phyloP scores from a whole-genome alignment of 2,888 invertebrate species.

The Caenorhabditis imperialis region DNA sequence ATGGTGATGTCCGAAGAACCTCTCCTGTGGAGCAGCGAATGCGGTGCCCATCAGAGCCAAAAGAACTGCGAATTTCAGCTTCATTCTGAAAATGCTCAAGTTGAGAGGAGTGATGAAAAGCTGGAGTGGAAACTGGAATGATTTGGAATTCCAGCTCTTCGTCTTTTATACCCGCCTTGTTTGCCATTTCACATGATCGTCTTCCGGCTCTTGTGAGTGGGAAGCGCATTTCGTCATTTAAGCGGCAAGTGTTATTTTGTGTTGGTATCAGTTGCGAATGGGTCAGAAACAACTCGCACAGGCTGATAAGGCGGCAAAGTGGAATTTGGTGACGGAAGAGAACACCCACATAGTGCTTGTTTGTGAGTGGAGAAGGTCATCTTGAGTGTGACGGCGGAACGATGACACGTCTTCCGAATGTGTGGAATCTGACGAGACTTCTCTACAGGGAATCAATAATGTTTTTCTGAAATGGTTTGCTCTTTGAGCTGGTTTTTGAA shows the following conservation, averaged over 20 bases:
- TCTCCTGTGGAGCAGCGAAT: slow-evolving; percentile 29
- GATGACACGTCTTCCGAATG: neutral
- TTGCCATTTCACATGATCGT: slow-evolving; percentile 32
- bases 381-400: neutral
- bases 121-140: slow-evolving; percentile 2
- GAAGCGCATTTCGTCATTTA: slow-evolving; percentile 25
- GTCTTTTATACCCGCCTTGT: slow-evolving; percentile 20
- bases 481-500: no score
- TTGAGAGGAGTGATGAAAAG: slow-evolving; percentile 1
- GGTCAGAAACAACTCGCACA: neutral
- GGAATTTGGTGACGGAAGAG: slow-evolving; percentile 39
- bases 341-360: slow-evolving; percentile 23
- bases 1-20: slow-evolving; percentile 15
- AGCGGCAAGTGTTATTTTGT: slow-evolving; percentile 19
- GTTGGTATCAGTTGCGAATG: slow-evolving; percentile 13
- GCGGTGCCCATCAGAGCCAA: slow-evolving; percentile 20
- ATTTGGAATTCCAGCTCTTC: slow-evolving; percentile 18
- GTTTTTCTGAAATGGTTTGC: no score
- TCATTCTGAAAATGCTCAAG: slow-evolving; percentile 30
- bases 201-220: slow-evolving; percentile 14
- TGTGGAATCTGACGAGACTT: no score
- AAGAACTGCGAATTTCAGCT: slow-evolving; percentile 23
- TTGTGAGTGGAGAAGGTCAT: neutral
- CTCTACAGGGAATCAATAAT: no score
- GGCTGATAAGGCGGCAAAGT: slow-evolving; percentile 13